Evolutionary conservation across 2,113 vertebrate genomes (phyloP).

Genomic region (Bagarius yarrelli): DNA sequence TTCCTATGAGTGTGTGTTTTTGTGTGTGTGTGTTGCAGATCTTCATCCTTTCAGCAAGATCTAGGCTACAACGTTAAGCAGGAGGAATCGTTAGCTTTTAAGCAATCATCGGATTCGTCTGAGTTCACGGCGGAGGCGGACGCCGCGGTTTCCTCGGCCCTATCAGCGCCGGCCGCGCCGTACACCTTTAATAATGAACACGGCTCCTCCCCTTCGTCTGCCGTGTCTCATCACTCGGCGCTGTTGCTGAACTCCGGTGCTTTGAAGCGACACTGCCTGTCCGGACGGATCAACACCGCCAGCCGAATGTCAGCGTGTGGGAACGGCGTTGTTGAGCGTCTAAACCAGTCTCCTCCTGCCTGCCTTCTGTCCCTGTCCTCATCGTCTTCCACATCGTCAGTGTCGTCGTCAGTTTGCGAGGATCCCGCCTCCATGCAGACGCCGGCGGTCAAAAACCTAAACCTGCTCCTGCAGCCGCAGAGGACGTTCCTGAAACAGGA

Average conservation of each 20-base stretch:
- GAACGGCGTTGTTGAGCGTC: constrained; percentile 74
- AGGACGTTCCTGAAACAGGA: constrained; percentile 89
- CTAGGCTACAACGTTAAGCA: constrained; percentile 86
- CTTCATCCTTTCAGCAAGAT: constrained; percentile 36
- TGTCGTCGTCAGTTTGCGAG: constrained; percentile 73
- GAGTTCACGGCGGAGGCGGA: constrained; percentile 45
- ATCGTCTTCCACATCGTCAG: constrained; percentile 63
- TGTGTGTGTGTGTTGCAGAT: constrained; percentile 46
- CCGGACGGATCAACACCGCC: constrained; percentile 79
- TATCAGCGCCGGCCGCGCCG: constrained; percentile 74
- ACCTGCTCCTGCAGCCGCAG: constrained; percentile 66
- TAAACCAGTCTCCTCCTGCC: constrained; percentile 72
- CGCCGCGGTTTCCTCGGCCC: constrained; percentile 59
- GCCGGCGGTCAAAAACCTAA: constrained; percentile 64
- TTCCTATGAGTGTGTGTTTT: constrained; percentile 56
- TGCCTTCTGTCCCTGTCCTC: constrained; percentile 64
- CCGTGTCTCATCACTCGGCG: constrained; percentile 78
- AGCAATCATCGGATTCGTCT: constrained; percentile 65
- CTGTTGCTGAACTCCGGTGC: constrained; percentile 73
- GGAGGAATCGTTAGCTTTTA: constrained; percentile 80
- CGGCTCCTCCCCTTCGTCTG: constrained; percentile 81
- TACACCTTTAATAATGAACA: constrained; percentile 90
- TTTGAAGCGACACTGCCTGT: constrained; percentile 78
- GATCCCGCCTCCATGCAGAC: constrained; percentile 76
- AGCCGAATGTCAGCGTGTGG: constrained; percentile 85